Evolutionary conservation across 2,797 vertebrate genomes (phyloP).

Genomic region (Cryptoprocta ferox): DNA sequence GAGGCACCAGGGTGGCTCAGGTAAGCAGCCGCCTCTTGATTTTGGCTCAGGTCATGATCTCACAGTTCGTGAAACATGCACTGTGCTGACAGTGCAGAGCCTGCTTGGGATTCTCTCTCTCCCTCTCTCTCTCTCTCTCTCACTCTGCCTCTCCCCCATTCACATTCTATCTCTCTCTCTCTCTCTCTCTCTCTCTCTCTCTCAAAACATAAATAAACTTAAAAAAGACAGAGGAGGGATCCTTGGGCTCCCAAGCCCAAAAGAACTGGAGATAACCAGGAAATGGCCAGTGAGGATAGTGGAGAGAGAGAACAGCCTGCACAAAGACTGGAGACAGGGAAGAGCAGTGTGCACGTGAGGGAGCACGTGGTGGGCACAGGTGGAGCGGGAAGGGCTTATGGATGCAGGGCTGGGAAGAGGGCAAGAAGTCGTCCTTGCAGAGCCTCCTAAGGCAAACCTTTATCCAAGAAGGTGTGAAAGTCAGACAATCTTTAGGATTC

Average conservation of each 20-base stretch:
- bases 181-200: no score
- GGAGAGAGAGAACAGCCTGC: neutral
- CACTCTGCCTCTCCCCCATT: no score
- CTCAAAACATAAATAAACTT: no score
- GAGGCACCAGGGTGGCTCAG: no score
- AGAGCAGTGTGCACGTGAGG: neutral
- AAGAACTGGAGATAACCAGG: neutral
- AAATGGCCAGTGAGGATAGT: neutral
- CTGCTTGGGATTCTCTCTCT: no score
- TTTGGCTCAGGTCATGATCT: no score
- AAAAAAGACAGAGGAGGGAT: neutral
- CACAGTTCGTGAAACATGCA: no score
- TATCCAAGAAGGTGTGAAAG: neutral
- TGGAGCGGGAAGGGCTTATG: neutral
- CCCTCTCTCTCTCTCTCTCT: no score
- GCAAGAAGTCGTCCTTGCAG: neutral
- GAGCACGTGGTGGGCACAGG: accelerated
- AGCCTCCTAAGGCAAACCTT: neutral
- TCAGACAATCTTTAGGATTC: neutral
- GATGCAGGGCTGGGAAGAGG: neutral
- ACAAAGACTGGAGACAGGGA: neutral
- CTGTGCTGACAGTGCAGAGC: no score
- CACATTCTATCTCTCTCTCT: no score
- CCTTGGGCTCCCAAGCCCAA: neutral
- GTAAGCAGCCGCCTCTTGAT: no score